A percentile compares a stretch with the other conserved stretches of the same genome.
Evolutionary conservation across 30 jellyfish, hydroid and myxozoan genomes (phyloP).

Genomic region (Rhopilema esculentum): DNA sequence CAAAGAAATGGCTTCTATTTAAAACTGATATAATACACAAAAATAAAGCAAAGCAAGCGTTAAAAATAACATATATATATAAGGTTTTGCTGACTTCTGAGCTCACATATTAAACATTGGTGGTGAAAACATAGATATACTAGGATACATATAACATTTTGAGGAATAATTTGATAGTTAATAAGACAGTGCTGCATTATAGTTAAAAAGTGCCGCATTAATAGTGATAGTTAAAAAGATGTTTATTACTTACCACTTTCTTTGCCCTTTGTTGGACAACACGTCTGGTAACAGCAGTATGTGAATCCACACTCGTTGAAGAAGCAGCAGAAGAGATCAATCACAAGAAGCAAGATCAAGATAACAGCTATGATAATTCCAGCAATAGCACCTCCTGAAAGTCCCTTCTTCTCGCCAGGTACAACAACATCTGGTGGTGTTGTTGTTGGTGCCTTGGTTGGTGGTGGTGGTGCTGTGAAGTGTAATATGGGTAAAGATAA

Average conservation of each 20-base stretch:
- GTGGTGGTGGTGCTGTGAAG: constrained; percentile 2
- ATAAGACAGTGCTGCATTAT: too few species aligned
- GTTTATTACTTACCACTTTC: constrained; percentile 49
- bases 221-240: too few species aligned
- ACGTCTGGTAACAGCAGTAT: constrained; percentile 90
- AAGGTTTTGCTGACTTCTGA: too few species aligned
- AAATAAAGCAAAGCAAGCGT: too few species aligned
- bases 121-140: too few species aligned
- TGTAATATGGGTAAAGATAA: not conserved
- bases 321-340: constrained; percentile 96
- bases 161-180: too few species aligned
- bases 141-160: too few species aligned
- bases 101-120: too few species aligned
- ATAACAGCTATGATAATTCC: constrained; percentile 89
- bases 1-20: too few species aligned
- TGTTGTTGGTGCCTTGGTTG: constrained; percentile 31
- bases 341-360: constrained; percentile 77
- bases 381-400: constrained; percentile 91
- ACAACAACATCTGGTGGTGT: not conserved
- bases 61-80: too few species aligned
- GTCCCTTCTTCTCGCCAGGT: constrained; percentile 42
- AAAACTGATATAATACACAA: too few species aligned
- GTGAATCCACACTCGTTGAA: constrained; percentile 97
- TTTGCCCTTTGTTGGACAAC: constrained; percentile 82
- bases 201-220: too few species aligned